Base-by-base conservation (phyloP, 2,113 vertebrate genomes). In the Epinephelus lanceolatus region DNA sequence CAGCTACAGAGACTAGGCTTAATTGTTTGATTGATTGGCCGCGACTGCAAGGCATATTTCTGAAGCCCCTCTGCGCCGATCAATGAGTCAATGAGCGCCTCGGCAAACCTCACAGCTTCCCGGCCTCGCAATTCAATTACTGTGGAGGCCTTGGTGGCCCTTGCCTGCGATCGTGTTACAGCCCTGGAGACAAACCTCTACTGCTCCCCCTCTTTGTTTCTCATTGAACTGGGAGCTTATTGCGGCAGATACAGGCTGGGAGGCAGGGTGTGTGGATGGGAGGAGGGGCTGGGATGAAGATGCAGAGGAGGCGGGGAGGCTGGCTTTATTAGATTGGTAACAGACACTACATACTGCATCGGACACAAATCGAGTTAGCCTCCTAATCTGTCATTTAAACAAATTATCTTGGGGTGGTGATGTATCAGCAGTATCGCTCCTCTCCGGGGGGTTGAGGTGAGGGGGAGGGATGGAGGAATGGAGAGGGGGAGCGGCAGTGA, bases 11-110 rank as follows among this genome's bases (percentile, higher is more conserved):
- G 83, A 85, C 83, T 10, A 9, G 87, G 88, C 91, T 93, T 95
- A 95, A 95, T 95, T 93, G 93, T 94, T 94, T 95, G 95, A 95
- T 95, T 95, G 94, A 95, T 95, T 92, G 91, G 89, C 86, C 57
- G 55, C 56, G 71, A 93, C 94, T 90, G 88, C 80, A 13, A 88
- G 89, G 88, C 90, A 90, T 92, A 94, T 94, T 94, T 92, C 91
- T 90, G 86, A 90, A 86, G 79, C 84, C 89, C 91, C 90, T 86
- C 81, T 72, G 88, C 62, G 75, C 80, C 88, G 87, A 94, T 95
- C 93, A 91, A 96, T 95, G 93, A 92, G 84, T 92, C 92, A 90
- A 92, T 94, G 90, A 94, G 81, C 33, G 33, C 90, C 90, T 85
- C 70, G 91, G 89, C 87, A 91, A 94, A 93, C 86, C 86, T 87